Evolutionary conservation across 1,140 invertebrate species (phyloP), one percentile per base, ranked within the genome.

Genomic region (Octopus bimaculoides): DNA sequence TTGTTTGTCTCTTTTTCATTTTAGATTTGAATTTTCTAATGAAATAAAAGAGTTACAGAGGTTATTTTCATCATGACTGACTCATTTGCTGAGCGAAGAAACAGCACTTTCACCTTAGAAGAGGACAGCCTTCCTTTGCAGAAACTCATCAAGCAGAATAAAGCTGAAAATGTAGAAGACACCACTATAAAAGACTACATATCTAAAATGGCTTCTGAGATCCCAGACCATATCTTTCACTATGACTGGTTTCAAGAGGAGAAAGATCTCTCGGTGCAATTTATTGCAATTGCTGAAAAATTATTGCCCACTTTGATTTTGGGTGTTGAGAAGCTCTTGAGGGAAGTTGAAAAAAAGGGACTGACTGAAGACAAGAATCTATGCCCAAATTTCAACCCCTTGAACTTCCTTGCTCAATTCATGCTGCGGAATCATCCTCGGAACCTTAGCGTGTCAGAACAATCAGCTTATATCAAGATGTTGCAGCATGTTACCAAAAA

Each of bases 321-420:
- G 10, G 89, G 89, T 53, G 84, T 89, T 12, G 89, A 90, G 80
- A 90, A 89, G 81, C 82, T 91, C 2, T 80, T 91, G 26, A 86
- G 83, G 52, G 89, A 89, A 82, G 89, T 85, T 26, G 88, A 90
- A 73, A 86, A 85, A 61, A 78, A 84, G 80, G 86, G 85, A 26
- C 78, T 91, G 52, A 83, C 86, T 20, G 83, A 86, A 9, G 80
- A 80, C 54, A 84, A 83, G 10, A 83, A 84, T 76, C 80, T 82
- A 54, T 86, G 89, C 79, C 81, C 86, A 20, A 86, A 90, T 79
- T 91, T 91, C 82, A 91, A 91, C 82, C 90, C 90, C 4, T 84
- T 91, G 6, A 90, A 90, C 83, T 90, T 85, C 79, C 79, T 91
- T n/a, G 90, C 89, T 52, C 87, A 90, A 82, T 90, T 89, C 82